Evolutionary conservation across 2,888 invertebrate genomes (phyloP).

Genomic region (Aporophyla lueneburgensis): DNA sequence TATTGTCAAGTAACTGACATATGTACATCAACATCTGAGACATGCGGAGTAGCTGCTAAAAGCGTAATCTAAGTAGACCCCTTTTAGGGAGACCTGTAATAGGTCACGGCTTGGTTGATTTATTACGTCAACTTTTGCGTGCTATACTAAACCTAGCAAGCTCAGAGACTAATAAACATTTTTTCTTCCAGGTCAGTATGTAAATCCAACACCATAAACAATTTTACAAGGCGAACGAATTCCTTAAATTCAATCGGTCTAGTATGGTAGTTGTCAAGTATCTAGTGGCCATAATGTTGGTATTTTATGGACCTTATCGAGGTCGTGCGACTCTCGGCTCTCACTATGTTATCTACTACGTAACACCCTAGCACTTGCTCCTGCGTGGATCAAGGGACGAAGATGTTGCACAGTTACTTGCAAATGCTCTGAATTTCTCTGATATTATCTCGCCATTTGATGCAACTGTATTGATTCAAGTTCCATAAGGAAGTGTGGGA

Average conservation of each 20-base stretch:
- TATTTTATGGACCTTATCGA: conserved; percentile 59
- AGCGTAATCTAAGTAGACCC: background rate
- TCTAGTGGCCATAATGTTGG: conserved; percentile 41
- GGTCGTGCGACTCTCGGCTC: conserved; percentile 44
- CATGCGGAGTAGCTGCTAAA: background rate
- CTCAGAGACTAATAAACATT: conserved; percentile 14
- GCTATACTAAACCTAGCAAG: background rate
- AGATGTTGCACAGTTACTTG: background rate
- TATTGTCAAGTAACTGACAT: background rate
- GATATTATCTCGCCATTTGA: background rate
- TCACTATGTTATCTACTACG: conserved; percentile 33
- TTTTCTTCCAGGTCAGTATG: conserved; percentile 51
- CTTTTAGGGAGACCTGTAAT: conserved; percentile 21
- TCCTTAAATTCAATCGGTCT: conserved; percentile 48
- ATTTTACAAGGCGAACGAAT: conserved; percentile 57
- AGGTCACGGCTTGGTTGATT: conserved; percentile 30
- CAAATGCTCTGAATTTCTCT: background rate
- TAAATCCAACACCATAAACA: conserved; percentile 53
- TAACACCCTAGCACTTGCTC: conserved; percentile 21
- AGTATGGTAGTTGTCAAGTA: conserved; percentile 46
- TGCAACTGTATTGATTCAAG: conserved; percentile 15
- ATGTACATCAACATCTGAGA: background rate
- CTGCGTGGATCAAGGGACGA: background rate
- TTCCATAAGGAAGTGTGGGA: conserved; percentile 30
- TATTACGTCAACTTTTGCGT: conserved; percentile 4